phyloP scores from a whole-genome alignment of 2,113 vertebrate species.

The Cinclus mexicanus region DNA sequence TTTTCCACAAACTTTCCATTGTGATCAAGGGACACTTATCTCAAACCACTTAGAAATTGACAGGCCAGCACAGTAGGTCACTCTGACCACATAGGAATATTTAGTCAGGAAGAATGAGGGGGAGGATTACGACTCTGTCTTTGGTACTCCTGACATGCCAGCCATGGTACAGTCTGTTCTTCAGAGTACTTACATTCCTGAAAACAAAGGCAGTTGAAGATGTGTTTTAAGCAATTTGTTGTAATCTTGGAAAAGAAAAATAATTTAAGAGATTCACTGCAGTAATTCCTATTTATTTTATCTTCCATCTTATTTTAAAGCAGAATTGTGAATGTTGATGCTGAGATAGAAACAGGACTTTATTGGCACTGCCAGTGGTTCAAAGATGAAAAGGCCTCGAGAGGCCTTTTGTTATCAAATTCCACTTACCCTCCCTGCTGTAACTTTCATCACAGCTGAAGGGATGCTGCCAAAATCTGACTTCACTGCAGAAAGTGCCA shows the following conservation, averaged over 20 bases:
- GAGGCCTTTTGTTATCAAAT: constrained; percentile 63
- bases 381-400: constrained; percentile 46
- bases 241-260: constrained; percentile 31
- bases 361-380: constrained; percentile 19
- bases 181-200: constrained; percentile 43
- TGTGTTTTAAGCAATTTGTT: constrained; percentile 6
- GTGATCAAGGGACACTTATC: constrained; percentile 35
- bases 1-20: constrained; percentile 21
- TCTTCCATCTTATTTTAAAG: neutral
- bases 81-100: constrained; percentile 21
- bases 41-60: constrained; percentile 11
- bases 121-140: neutral
- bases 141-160: neutral
- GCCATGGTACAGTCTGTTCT: neutral
- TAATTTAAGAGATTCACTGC: neutral
- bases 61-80: constrained; percentile 2
- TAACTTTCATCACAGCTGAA: constrained; percentile 52
- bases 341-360: constrained; percentile 6
- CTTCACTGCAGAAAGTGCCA: neutral
- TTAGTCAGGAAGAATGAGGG: neutral
- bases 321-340: neutral
- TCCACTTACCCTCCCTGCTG: constrained; percentile 42
- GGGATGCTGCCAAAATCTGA: constrained; percentile 46
- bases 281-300: constrained; percentile 44
- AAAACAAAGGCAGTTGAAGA: constrained; percentile 18